Evolutionary conservation across 2,888 invertebrate species (phyloP), one percentile per base, ranked within the genome.

Genomic region (Hymenopus coronatus): DNA sequence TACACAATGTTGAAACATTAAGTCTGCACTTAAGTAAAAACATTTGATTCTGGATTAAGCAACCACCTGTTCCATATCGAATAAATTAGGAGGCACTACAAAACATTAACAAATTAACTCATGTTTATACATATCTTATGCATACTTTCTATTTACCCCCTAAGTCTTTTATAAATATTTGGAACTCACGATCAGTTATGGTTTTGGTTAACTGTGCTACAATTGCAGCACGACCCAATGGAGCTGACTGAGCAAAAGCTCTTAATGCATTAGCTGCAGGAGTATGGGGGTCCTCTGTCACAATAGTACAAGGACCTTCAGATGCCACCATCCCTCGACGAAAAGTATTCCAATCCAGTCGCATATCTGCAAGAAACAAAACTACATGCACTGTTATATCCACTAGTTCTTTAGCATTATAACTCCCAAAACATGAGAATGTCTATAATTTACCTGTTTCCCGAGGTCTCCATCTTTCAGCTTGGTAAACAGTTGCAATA

Each of bases 211-310:
- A 83, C 15, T 91, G 91, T 85, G 91, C 91, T 25, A 92, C 88
- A 27, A 92, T 89, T 9, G 91, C 92, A 20, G 89, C 86, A 81
- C 70, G 92, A 89, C 93, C 92, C 82, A 93, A 91, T 2, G 93
- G 93, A 14, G 93, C 93, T 83, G 91, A 92, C 85, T 92, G 93
- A n/a, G 95, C 94, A 91, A 94, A 95, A 92, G 89, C 93, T 40
- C 94, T 93, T 89, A 97, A 92, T 1, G 93, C 92, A 89, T 94
- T 93, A 0, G 95, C 95, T 91, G 97, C 96, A 0, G 94, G 93
- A 3, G 96, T 95, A 90, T 95, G 93, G 0, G 97, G 97, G 93
- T 97, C 96, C 92, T 97, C 97, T 4, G 96, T 97, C 90, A 97
- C 93, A 30, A 97, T 93, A 7, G 95, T 96, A 87, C 95, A 94